Percentiles rank a stretch among this genome's conserved stretches.
Evolutionary conservation across 2,797 vertebrate species (phyloP).

Genomic region (Myripristis jacobus): DNA sequence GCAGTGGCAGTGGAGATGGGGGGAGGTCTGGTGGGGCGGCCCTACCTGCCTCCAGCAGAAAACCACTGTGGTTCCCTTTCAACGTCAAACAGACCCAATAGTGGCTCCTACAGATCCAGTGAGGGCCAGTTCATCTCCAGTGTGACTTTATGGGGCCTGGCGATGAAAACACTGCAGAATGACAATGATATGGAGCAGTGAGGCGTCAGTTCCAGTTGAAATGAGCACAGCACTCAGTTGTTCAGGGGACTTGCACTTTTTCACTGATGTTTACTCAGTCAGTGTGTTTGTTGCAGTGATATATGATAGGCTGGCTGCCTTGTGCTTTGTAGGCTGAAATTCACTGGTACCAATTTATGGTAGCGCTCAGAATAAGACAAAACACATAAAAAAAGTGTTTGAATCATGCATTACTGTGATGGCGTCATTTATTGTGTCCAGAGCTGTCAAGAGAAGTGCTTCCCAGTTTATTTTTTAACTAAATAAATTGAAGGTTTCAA

Average conservation of each 20-base stretch:
- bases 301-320: not conserved
- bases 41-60: conserved; percentile 82
- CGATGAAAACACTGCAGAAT: conserved; percentile 94
- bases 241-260: not conserved
- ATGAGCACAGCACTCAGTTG: conserved; percentile 2
- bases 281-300: not conserved
- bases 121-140: conserved; percentile 92
- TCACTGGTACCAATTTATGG: not conserved
- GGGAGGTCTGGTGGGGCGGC: conserved; percentile 60
- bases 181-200: conserved; percentile 85
- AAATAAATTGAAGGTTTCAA: not conserved
- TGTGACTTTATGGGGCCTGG: conserved; percentile 92
- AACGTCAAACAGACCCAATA: conserved; percentile 60
- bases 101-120: conserved; percentile 74
- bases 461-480: not conserved
- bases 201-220: not conserved
- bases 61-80: conserved; percentile 76
- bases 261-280: not conserved
- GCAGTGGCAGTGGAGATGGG: conserved; percentile 74
- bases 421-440: not conserved
- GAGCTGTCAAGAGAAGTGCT: not conserved
- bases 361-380: not conserved
- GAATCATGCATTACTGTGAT: not conserved
- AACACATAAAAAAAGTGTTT: not conserved
- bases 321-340: not conserved